Percentiles rank a stretch among this genome's conserved stretches.
Evolutionary conservation across 1,140 invertebrate genomes (phyloP).

Genomic region (Drosophila yakuba): DNA sequence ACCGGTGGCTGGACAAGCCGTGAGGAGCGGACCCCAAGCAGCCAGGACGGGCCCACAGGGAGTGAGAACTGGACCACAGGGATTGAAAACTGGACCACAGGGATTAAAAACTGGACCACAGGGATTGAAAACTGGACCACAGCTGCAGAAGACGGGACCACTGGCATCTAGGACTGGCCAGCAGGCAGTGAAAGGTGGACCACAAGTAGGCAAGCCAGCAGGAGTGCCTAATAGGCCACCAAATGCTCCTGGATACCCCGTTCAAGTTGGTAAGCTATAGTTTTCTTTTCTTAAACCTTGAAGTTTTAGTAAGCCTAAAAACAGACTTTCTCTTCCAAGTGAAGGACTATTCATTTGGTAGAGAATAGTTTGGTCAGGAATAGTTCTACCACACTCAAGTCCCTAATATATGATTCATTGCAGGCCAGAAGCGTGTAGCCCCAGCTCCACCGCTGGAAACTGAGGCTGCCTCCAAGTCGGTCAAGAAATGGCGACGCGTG

Average conservation of each 20-base stretch:
- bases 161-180: background rate
- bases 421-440: constrained; percentile 47
- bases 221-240: constrained; percentile 5
- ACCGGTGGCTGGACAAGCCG: constrained; percentile 6
- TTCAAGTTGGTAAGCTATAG: constrained; percentile 1
- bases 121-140: background rate
- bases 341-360: too few species aligned
- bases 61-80: background rate
- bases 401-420: background rate
- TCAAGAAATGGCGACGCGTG: constrained; percentile 62
- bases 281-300: too few species aligned
- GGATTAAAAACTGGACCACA: background rate
- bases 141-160: background rate
- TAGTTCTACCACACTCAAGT: background rate
- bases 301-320: too few species aligned
- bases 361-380: too few species aligned
- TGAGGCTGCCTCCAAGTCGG: constrained; percentile 43
- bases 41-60: background rate
- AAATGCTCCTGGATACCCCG: constrained; percentile 10
- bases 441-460: constrained; percentile 8
- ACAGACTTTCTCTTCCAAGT: too few species aligned
- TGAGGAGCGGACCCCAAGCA: background rate
- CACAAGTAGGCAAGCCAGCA: constrained; percentile 2
- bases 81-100: background rate
- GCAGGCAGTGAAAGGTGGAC: background rate